Evolutionary conservation across 1,140 invertebrate species (phyloP).

Genomic region (Drosophila yakuba): DNA sequence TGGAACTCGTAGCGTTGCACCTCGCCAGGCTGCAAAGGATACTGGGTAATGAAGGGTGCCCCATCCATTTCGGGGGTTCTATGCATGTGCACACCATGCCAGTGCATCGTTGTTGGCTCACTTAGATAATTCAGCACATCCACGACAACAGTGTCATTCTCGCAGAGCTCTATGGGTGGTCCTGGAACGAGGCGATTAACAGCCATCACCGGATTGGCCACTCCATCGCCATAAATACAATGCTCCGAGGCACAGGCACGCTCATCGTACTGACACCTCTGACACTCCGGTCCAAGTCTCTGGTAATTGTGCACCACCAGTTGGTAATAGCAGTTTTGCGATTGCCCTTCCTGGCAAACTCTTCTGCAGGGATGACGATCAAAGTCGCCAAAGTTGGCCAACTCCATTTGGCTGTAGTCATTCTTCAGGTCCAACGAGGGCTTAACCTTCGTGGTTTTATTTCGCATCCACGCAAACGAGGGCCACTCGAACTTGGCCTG

Average conservation of each 20-base stretch:
- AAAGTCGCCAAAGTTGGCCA: constrained; percentile 56
- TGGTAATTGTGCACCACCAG: constrained; percentile 77
- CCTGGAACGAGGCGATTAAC: constrained; percentile 93
- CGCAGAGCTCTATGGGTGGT: constrained; percentile 93
- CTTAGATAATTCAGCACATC: constrained; percentile 92
- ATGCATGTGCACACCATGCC: constrained; percentile 92
- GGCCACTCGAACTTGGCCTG: constrained; percentile 59
- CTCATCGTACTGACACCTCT: constrained; percentile 87
- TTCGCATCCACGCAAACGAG: constrained; percentile 48
- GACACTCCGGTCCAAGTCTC: constrained; percentile 85
- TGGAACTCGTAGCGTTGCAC: constrained; percentile 93
- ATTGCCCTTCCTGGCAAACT: constrained; percentile 70
- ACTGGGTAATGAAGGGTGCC: constrained; percentile 93
- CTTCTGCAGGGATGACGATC: constrained; percentile 73
- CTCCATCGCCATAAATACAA: constrained; percentile 90
- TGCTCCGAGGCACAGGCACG: constrained; percentile 87
- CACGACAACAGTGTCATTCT: constrained; percentile 93
- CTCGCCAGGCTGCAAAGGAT: constrained; percentile 92
- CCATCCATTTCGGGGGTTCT: constrained; percentile 95
- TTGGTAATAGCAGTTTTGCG: constrained; percentile 71
- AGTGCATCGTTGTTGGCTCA: constrained; percentile 91
- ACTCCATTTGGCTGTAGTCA: constrained; percentile 56
- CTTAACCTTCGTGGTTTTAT: constrained; percentile 51
- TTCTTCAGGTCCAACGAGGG: constrained; percentile 47
- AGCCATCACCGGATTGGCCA: constrained; percentile 89